Conservation (phyloP, 2,888 invertebrate genomes). For the Pterostichus madidus region DNA sequence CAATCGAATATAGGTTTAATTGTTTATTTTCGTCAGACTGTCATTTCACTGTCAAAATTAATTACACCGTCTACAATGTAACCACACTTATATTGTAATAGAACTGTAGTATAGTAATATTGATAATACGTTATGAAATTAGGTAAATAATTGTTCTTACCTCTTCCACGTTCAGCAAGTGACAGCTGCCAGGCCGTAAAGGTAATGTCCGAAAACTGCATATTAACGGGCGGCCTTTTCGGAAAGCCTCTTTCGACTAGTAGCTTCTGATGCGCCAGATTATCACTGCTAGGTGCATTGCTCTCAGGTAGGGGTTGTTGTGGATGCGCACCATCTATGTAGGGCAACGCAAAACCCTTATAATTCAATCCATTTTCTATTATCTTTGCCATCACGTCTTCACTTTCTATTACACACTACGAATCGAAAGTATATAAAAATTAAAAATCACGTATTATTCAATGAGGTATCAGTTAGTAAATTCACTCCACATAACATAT, state of each 20-base stretch:
- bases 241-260: slow-evolving; percentile 74
- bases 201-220: slow-evolving; percentile 84
- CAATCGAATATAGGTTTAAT: too few species aligned
- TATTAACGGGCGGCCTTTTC: slow-evolving; percentile 82
- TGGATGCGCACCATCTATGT: slow-evolving; percentile 28
- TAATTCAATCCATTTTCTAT: slow-evolving; percentile 13
- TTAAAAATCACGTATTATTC: too few species aligned
- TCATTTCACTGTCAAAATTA: too few species aligned
- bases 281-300: slow-evolving; percentile 20
- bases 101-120: too few species aligned
- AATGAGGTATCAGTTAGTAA: too few species aligned
- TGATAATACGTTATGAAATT: too few species aligned
- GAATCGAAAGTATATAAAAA: too few species aligned
- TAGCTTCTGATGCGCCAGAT: slow-evolving; percentile 52
- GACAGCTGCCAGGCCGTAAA: slow-evolving; percentile 79
- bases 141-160: too few species aligned
- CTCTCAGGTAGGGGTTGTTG: slow-evolving; percentile 5
- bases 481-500: too few species aligned
- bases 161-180: slow-evolving; percentile 48
- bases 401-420: background rate
- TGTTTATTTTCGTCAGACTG: too few species aligned
- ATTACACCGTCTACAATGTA: too few species aligned
- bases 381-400: slow-evolving; percentile 31
- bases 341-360: slow-evolving; percentile 37
- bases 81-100: too few species aligned